phyloP scores from a whole-genome alignment of 2,888 invertebrate genomes.

The Amblyjoppa proteus region DNA sequence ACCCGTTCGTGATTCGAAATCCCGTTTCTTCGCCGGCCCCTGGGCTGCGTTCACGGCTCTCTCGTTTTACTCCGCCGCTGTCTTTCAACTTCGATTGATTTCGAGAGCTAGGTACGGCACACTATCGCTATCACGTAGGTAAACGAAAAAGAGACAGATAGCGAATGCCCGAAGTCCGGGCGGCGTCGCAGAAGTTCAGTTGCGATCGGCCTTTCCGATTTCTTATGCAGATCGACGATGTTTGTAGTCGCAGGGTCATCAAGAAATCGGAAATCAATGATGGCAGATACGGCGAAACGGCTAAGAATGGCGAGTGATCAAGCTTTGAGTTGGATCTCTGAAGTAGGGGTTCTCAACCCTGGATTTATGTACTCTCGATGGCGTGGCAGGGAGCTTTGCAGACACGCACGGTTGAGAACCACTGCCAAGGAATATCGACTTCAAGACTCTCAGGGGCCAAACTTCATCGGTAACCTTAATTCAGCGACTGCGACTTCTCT shows the following conservation, averaged over 20 bases:
- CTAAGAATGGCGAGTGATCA: neutral
- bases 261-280: neutral
- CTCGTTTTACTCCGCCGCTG: conserved; percentile 37
- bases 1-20: conserved; percentile 49
- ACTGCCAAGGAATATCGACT: too few relatives aligned
- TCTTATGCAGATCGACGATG: neutral
- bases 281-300: neutral
- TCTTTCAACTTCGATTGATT: conserved; percentile 51
- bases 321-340: neutral
- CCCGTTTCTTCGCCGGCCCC: neutral
- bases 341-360: too few relatives aligned
- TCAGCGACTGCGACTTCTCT: too few relatives aligned
- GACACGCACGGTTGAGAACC: too few relatives aligned
- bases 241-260: neutral
- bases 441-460: too few relatives aligned
- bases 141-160: conserved; percentile 18
- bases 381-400: too few relatives aligned
- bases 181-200: neutral
- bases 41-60: conserved; percentile 28
- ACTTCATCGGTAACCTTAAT: too few relatives aligned
- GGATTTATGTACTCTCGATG: neutral
- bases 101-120: conserved; percentile 17
- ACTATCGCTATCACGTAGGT: conserved; percentile 25
- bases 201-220: neutral
- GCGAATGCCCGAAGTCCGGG: neutral